Evolutionary conservation across 2,797 vertebrate genomes (phyloP), one percentile per base, ranked within the genome.

Genomic region (Chloroceryle amazona): DNA sequence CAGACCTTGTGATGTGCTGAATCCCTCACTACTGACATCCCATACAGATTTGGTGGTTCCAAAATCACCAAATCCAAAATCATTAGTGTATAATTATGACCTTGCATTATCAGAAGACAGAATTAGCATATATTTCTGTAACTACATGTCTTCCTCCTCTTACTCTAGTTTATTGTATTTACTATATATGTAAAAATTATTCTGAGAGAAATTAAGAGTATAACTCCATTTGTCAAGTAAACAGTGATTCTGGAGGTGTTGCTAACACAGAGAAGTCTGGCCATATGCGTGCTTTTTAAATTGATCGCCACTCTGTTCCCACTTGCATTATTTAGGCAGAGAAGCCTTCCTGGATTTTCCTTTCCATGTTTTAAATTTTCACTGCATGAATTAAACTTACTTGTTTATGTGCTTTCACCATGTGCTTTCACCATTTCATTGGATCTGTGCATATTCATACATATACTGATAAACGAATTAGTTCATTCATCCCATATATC

Each of bases 361-460:
- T 93, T 75, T 62, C 33, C 62, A 8, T 42, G 39, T 60, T 95
- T 91, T 49, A 81, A 33, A 66, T 83, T 93, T 87, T 86, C 68
- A 28, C 39, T 62, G 86, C 86, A 60, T 29, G 4, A 80, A 75
- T 81, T 74, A 55, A 52, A 22, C 13, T 39, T 29, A 15, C 39
- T n/a, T n/a, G n/a, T n/a, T n/a, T n/a, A n/a, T 57, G 37, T 29
- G 70, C 37, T 84, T 94, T 85, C 74, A 82, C 54, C 70, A 82
- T 57, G 37, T 29, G 70, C 37, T 84, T 94, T 85, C 74, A 82
- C 54, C 70, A 82, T 26, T 19, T 82, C 29, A 8, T 20, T 83
- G 72, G 86, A 86, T 68, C 73, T 84, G 31, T 54, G 20, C 42
- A 46, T 46, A 67, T 67, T 55, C 22, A 19, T 62, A 58, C 5